Evolutionary conservation across 1,140 invertebrate genomes (phyloP).

Genomic region (Riptortus pedestris): DNA sequence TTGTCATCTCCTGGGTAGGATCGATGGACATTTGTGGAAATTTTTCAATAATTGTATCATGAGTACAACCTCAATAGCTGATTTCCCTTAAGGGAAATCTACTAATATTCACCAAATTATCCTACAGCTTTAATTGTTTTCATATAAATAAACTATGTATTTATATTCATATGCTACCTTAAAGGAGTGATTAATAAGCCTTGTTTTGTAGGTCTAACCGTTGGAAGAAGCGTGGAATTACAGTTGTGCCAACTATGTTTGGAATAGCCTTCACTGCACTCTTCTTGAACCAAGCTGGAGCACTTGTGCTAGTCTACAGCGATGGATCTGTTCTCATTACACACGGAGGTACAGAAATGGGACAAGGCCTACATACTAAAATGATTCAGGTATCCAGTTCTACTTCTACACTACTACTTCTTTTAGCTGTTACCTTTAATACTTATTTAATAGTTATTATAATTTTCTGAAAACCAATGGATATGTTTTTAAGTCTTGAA

Average conservation of each 20-base stretch:
- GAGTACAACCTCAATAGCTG: too few relatives aligned
- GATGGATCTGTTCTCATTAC: conserved; percentile 88
- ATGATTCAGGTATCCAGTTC: conserved; percentile 64
- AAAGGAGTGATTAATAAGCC: too few relatives aligned
- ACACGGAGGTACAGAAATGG: conserved; percentile 91
- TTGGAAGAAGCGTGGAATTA: conserved; percentile 79
- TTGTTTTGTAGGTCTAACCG: conserved; percentile 46
- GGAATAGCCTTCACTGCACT: conserved; percentile 73
- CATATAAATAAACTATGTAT: too few relatives aligned
- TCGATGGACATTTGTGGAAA: too few relatives aligned
- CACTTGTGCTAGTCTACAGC: conserved; percentile 75
- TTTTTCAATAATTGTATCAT: too few relatives aligned
- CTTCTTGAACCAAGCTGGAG: conserved; percentile 80
- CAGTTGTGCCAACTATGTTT: conserved; percentile 80
- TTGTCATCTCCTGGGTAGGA: too few relatives aligned
- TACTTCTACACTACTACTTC: background rate
- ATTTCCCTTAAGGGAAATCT: too few relatives aligned
- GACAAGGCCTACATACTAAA: conserved; percentile 90
- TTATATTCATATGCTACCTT: too few relatives aligned
- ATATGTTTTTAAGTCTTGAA: background rate
- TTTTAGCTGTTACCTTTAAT: background rate
- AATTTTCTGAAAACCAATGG: background rate
- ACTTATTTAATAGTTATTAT: too few relatives aligned
- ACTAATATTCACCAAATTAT: too few relatives aligned
- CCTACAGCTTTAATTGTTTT: too few relatives aligned